phyloP scores from a whole-genome alignment of 2,888 invertebrate species.

The Minunthozetes semirufus region DNA sequence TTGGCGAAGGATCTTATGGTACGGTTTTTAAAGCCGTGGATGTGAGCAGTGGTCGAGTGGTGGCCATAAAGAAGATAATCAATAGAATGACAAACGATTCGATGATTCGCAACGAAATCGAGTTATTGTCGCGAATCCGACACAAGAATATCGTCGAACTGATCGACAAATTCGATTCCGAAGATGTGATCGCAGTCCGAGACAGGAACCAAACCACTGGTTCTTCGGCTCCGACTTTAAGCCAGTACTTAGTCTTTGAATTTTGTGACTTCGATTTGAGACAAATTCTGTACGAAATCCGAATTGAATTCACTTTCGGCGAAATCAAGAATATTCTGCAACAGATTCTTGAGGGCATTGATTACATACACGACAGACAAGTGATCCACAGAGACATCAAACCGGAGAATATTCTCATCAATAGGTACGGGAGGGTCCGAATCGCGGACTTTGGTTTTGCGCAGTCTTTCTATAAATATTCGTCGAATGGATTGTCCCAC shows the following conservation, averaged over 20 bases:
- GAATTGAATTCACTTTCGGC: background rate
- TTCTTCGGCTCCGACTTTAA: background rate
- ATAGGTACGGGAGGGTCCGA: background rate
- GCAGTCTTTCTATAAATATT: background rate
- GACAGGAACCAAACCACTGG: background rate
- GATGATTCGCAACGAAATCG: background rate
- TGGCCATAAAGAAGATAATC: slow-evolving; percentile 20
- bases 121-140: background rate
- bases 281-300: background rate
- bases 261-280: slow-evolving; percentile 23
- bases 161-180: slow-evolving; percentile 13
- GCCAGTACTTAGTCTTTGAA: slow-evolving; percentile 1
- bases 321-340: slow-evolving; percentile 28
- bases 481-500: background rate
- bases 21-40: background rate
- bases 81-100: background rate
- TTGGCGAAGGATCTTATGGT: slow-evolving; percentile 23
- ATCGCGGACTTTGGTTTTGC: slow-evolving; percentile 25
- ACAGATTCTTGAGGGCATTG: slow-evolving; percentile 5
- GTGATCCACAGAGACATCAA: slow-evolving; percentile 7
- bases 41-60: background rate
- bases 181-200: background rate
- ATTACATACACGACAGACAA: background rate
- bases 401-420: slow-evolving; percentile 9
- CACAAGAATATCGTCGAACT: slow-evolving; percentile 14